Evolutionary conservation across 2,888 invertebrate species (phyloP).

Genomic region (Charanyca ferruginea): DNA sequence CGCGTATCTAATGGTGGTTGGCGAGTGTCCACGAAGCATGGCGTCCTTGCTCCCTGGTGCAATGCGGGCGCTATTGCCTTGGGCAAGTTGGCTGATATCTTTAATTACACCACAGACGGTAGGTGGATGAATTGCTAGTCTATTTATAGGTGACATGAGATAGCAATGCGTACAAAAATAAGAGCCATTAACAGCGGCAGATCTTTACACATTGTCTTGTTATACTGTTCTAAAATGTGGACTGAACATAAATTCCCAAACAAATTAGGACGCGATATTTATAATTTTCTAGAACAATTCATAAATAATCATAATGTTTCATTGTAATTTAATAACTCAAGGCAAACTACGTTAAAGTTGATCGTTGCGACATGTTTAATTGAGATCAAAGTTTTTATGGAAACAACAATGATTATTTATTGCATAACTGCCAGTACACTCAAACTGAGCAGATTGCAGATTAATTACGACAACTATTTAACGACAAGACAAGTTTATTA

Average conservation of each 20-base stretch:
- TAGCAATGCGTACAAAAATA: constrained; percentile 36
- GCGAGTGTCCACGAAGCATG: constrained; percentile 67
- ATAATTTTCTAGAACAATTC: constrained; percentile 31
- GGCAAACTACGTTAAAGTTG: constrained; percentile 30
- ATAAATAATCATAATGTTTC: constrained; percentile 31
- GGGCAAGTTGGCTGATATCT: constrained; percentile 63
- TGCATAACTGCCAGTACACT: constrained; percentile 1
- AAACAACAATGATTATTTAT: constrained; percentile 10
- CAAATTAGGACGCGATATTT: constrained; percentile 30
- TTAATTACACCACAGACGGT: constrained; percentile 52
- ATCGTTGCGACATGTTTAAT: constrained; percentile 31
- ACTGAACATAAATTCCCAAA: constrained; percentile 16
- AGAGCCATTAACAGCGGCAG: constrained; percentile 26
- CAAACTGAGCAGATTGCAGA: constrained; percentile 3
- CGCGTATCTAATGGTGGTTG: constrained; percentile 60
- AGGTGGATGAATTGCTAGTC: constrained; percentile 38
- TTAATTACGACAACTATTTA: constrained; percentile 6
- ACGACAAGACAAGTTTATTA: not conserved
- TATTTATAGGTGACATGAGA: constrained; percentile 53
- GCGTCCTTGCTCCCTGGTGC: constrained; percentile 71
- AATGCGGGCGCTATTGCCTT: constrained; percentile 73
- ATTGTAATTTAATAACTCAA: constrained; percentile 38
- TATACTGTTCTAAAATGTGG: not conserved
- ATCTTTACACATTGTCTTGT: constrained; percentile 14
- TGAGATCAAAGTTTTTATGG: constrained; percentile 23